Base-by-base conservation (phyloP, 2,888 invertebrate species). In the Empis livida region DNA sequence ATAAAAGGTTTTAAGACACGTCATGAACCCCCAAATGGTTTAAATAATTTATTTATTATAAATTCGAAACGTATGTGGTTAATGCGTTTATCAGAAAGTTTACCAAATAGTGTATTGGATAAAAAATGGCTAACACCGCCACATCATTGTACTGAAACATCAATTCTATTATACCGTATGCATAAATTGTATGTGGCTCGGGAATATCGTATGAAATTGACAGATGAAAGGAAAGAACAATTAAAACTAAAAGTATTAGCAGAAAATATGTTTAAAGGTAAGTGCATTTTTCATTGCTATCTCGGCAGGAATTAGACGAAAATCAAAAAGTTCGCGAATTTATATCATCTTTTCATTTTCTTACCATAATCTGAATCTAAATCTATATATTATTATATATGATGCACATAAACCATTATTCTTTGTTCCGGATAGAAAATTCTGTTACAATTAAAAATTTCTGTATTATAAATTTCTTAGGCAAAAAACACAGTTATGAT, bases 171-270 rank as follows among this genome's bases (percentile, higher is more conserved):
- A 46, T 79, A 80, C 56, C 68, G 74, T 23, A 68, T 88, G 56
- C 79, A 91, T 61, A 76, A 78, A 45, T 75, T 75, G n/a, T 83
- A 84, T 65, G 71, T 88, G 53, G 80, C 86, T 0, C 71, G 84
- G 56, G 77, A 77, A 48, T 93, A 92, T 68, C 77, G 89, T 11
- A 71, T 78, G 48, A 75, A 76, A 5, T 68, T 92, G 46, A 71
- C 79, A 4, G 73, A 80, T 0, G 77, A 80, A 43, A 76, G 79
- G 51, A 90, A 88, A 67, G 74, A 76, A 51, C 84, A 87, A 62
- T 78, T 93, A 54, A 84, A 91, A 55, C 70, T 92, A 51, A 93
- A 94, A 68, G 80, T 92, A 38, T 71, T 92, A 35, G 90, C 92
- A 1, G 92, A 94, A 66, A 77, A 73, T 53, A 71, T 92, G 48